Base-by-base conservation (phyloP, 2,113 vertebrate species). In the Epinephelus fuscoguttatus region DNA sequence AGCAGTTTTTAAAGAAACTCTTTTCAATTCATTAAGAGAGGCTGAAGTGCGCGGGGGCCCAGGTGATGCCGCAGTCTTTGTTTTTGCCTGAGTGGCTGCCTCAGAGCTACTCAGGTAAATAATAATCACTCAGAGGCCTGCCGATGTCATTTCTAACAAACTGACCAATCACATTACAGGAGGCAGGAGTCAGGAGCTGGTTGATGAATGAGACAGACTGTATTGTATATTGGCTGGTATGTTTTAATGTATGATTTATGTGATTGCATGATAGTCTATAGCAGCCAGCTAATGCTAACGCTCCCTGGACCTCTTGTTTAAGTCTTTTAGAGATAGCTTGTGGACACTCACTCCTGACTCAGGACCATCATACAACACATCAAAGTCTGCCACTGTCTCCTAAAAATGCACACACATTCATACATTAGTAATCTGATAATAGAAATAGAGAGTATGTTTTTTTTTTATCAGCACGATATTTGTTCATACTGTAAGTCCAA, bases 1-100 rank as follows among this genome's bases (percentile, higher is more conserved):
- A 62, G 47, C 67, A 12, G 47, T 17, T 77, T 77, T 62, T 55
- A 15, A 27, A 55, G 37, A 21, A 45, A 45, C 42, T 68, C 14
- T 2, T n/a, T 23, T 68, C 10, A 47, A 57, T 47, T 69, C 5
- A 59, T 50, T 69, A 2, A 33, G 13, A 23, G 59, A 30, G 19
- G 17, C 18, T 45, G 50, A 64, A 55, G 23, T 21, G 21, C 55
- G 67, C 42, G 3, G 14, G 1, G 21, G 19, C 47, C 30, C 19
- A 21, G 3, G 21, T n/a, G 53, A 67, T 21, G 30, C 21, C 42
- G 66, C n/a, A 61, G 50, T 47, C 49, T 4, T 19, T 70, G 5
- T 15, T 56, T 11, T 37, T 23, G 50, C 25, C 66, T 49, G 42
- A 52, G 25, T 1, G 14, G 30, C 40, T 18, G 49, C 52, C 37